Evolutionary conservation across 2,888 invertebrate genomes (phyloP), one percentile per base, ranked within the genome.

Genomic region (Leucophenga montana): DNA sequence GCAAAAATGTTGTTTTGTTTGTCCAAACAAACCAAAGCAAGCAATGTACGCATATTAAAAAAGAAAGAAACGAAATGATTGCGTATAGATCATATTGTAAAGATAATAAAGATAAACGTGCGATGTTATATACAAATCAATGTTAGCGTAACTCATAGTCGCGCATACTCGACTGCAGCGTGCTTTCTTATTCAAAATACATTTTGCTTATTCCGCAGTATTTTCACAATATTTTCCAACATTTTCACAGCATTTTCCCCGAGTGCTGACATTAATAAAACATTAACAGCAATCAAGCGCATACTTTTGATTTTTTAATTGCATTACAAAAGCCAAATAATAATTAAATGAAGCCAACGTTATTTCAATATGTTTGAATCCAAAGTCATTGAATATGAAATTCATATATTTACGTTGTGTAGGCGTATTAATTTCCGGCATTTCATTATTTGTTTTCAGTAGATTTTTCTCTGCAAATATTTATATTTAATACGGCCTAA

Each of bases 291-390:
- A 56, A 64, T 31, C 67, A 71, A 72, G 75, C 71, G 64, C 68
- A 69, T 75, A 78, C 83, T 77, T 82, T 78, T 83, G 83, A 84
- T 79, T 85, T 82, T 82, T 82, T 74, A 84, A 86, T 85, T 86
- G 84, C 77, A 79, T 80, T 79, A 79, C 78, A 80, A 75, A 79
- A 78, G 75, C 78, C 78, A 83, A 79, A 85, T 81, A 81, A 81
- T 86, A 85, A 86, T 82, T 84, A 84, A 78, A 77, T 77, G 46
- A 46, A 64, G 48, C 62, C 62, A 61, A 27, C 57, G 73, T 75
- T 71, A 46, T 69, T 74, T 59, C 44, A 20, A 61, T 64, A 27
- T 33, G 5, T 71, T 66, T 66, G 59, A 13, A 18, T 3, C 16
- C 53, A 50, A 4, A 3, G 59, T 70, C 68, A 67, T 67, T 1